A percentile compares a stretch with the other conserved stretches of the same genome.
These are phyloP conservation scores for Euproctis similis DNA, from an alignment of 2,888 invertebrate genomes.

Conservation along the genomic window DNA sequence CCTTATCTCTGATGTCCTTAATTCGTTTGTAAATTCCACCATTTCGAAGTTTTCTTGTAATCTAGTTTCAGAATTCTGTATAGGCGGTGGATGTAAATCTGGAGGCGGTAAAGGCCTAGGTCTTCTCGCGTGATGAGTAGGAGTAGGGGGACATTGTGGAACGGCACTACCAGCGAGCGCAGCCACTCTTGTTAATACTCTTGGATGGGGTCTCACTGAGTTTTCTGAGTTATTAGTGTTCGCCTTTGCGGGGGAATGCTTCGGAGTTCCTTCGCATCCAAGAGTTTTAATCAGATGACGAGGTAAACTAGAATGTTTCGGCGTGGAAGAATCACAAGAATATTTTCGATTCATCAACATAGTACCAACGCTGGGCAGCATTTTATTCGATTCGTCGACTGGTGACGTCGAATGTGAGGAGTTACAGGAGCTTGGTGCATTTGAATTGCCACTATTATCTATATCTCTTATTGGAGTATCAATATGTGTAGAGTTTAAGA, in stretches of 20 bases:
- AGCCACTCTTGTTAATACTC: constrained; percentile 76
- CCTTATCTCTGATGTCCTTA: constrained; percentile 68
- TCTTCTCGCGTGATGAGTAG: constrained; percentile 88
- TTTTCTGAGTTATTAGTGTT: constrained; percentile 43
- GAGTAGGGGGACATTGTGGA: constrained; percentile 89
- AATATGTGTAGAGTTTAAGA: constrained; percentile 60
- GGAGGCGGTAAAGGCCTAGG: constrained; percentile 77
- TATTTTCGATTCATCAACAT: constrained; percentile 62
- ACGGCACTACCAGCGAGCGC: constrained; percentile 72
- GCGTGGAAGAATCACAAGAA: constrained; percentile 58
- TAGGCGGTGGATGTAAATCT: constrained; percentile 70
- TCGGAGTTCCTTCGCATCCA: constrained; percentile 59
- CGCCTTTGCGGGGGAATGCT: constrained; percentile 54
- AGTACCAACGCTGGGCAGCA: constrained; percentile 54
- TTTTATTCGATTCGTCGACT: constrained; percentile 46
- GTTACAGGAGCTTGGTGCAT: constrained; percentile 57
- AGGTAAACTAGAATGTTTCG: constrained; percentile 65
- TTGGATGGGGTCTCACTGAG: constrained; percentile 77
- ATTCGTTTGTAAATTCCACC: constrained; percentile 66
- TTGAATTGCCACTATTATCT: constrained; percentile 47
- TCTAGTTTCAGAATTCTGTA: constrained; percentile 51
- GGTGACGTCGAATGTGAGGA: constrained; percentile 64
- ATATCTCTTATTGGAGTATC: constrained; percentile 43
- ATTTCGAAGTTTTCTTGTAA: constrained; percentile 60
- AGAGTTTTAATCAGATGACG: constrained; percentile 61